Base-by-base conservation (phyloP, 1,140 invertebrate species). In the Philopotamus ludificatus region DNA sequence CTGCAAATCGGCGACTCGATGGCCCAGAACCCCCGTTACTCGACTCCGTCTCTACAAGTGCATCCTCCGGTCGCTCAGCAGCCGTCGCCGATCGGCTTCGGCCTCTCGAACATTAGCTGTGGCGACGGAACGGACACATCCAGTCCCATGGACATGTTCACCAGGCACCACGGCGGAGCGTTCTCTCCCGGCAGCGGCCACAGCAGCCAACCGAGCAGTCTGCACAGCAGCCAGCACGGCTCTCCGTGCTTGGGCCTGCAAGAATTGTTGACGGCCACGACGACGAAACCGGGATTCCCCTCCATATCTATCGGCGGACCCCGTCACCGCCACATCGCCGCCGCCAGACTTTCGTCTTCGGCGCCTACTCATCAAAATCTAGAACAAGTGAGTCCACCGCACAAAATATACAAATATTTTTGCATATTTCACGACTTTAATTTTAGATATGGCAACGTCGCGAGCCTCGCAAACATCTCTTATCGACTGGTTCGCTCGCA, bases 401-500 rank as follows among this genome's bases (percentile, higher is more conserved):
- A 9, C 3, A 7, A 16, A 16, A 49, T 49, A 9, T 45, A 15
- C 28, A 34, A 34, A 12, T 12, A 12, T 12, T 34, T 34, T 34
- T 34, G 4, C 12, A 34, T 58, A 8, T 45, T 34, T 42, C n/a
- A 8, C 3, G 4, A 20, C 4, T 58, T 16, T 21, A 7, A 34
- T 28, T 68, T 16, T 82, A 92, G 77, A 89, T 94, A 57, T 94
- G 92, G 92, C 86, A 87, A 72, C 83, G 90, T 20, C 78, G 92
- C 58, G 92, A 95, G 74, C 91, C 92, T 12, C 82, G 92, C 41
- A 90, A 90, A 72, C 92, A 93, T 81, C 79, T 94, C 45, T 74
- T 94, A n/a, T 93, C 91, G 22, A 94, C 92, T 8, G 88, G 91
- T 60, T 93, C 91, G 28, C 76, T 94, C 64, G 89, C 87, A 9